Percentiles rank a stretch among this genome's conserved stretches.
phyloP scores from a whole-genome alignment of 2,797 vertebrate genomes.

The Euphonia xanthogaster region DNA sequence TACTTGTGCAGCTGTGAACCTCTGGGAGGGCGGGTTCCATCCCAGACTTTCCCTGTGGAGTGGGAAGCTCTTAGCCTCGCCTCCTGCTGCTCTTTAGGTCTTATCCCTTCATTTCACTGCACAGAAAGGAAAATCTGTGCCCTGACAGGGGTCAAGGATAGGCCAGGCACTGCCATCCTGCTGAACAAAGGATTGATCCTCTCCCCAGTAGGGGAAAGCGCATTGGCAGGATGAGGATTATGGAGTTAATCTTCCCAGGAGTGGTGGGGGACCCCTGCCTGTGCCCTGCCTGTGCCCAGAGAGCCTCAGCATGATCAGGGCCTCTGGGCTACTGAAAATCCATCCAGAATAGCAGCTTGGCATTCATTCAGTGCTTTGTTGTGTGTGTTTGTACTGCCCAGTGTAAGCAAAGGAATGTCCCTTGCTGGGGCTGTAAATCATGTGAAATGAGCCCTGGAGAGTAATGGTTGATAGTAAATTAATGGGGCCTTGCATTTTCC shows the following conservation, averaged over 20 bases:
- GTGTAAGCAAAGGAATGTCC: neutral
- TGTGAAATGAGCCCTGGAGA: neutral
- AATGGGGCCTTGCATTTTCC: neutral
- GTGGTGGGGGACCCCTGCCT: neutral
- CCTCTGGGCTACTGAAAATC: neutral
- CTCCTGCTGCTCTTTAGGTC: neutral
- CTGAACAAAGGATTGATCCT: neutral
- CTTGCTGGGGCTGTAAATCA: neutral
- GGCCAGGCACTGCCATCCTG: neutral
- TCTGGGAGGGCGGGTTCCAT: neutral
- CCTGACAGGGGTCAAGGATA: neutral
- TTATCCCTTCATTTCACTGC: neutral
- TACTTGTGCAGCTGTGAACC: neutral
- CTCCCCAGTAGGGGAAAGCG: neutral
- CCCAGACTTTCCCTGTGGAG: neutral
- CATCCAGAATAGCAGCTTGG: neutral
- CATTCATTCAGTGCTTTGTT: neutral
- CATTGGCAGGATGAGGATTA: neutral
- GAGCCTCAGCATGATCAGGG: neutral
- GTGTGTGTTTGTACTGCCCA: neutral
- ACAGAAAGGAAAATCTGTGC: neutral
- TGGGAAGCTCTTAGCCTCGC: neutral
- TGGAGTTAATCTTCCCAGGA: neutral
- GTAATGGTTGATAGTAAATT: neutral
- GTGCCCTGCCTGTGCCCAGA: neutral